Base-by-base conservation (phyloP, 2,113 vertebrate genomes). In the Sinocyclocheilus rhinocerous region DNA sequence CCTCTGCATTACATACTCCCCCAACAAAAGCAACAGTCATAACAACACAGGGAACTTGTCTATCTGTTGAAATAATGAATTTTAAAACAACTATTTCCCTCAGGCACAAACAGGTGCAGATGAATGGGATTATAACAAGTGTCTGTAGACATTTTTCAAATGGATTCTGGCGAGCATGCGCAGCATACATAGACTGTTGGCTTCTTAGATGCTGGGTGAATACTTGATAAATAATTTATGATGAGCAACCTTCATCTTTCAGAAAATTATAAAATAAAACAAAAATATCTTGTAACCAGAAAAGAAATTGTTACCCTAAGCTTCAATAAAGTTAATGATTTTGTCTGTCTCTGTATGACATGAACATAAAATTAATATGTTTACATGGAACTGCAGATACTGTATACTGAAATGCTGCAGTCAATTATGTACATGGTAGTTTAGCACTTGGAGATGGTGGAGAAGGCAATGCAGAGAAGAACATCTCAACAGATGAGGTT, bases 1-100 rank as follows among this genome's bases (percentile, higher is more conserved):
- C 90, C 92, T 93, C 93, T 94, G 93, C 90, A 93, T 90, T 89
- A 85, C 89, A 77, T 89, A 89, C 81, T 86, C 88, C 90, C 70
- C 70, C 70, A 57, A 67, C 85, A 81, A 81, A 86, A 77, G 42
- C 77, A 81, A 79, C 65, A 85, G 85, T 81, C 81, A 61, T 67
- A 81, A 84, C 33, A 22, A 61, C 16, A 65, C 45, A 80, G 55
- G 81, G 18, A 83, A 59, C 65, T 33, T 24, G 48, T 78, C 45
- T 45, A 61, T 61, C 24, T 77, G 63, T 83, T 83, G 50, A 59
- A 42, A 33, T 73, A 26, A 48, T 65, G 55, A 24, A 48, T 65
- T n/a, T 69, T 85, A 36, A 78, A 18, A 79, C 16, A 45, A 42
- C 22, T 33, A 52, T 82, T 39, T 83, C 59, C 52, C 85, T 50